These are phyloP conservation scores for Falco punctatus DNA, from an alignment of 2,113 vertebrate species.

Conservation along the genomic window DNA sequence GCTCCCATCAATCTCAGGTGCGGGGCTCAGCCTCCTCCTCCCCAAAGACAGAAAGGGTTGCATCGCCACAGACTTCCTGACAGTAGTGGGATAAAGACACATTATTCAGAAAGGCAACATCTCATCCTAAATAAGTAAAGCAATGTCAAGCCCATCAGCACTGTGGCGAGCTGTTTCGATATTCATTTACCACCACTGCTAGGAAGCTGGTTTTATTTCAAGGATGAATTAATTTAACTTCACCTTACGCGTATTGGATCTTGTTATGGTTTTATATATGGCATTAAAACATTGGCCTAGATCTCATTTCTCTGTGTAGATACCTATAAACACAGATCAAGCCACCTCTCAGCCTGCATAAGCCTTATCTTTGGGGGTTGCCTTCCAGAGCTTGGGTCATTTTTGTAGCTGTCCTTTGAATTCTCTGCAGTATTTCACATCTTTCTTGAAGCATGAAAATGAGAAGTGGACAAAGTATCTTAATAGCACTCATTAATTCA, in stretches of 20 bases:
- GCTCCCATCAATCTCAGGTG: not conserved
- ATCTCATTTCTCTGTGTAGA: slow-evolving; percentile 1
- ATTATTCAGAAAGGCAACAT: not conserved
- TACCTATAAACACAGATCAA: slow-evolving; percentile 24
- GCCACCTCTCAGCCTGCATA: not conserved
- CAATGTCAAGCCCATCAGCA: not conserved
- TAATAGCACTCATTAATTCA: slow-evolving; percentile 55
- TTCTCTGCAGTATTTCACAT: slow-evolving; percentile 50
- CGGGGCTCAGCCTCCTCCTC: not conserved
- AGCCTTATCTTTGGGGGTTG: slow-evolving; percentile 1
- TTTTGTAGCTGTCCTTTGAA: slow-evolving; percentile 15
- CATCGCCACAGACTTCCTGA: not conserved
- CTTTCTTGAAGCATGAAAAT: slow-evolving; percentile 62
- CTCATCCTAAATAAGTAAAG: not conserved
- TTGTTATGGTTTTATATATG: not conserved
- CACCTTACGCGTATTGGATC: not conserved
- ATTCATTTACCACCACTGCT: not conserved
- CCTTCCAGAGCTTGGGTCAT: not conserved
- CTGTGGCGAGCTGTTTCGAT: not conserved
- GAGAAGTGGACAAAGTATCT: slow-evolving; percentile 34
- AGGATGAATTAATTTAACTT: slow-evolving; percentile 25
- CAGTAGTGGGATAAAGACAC: not conserved
- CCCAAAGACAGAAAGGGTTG: not conserved
- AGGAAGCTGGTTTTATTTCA: slow-evolving; percentile 5
- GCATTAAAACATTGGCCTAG: not conserved